Evolutionary conservation across 2,888 invertebrate genomes (phyloP).

Genomic region (Parthenolecanium corni): DNA sequence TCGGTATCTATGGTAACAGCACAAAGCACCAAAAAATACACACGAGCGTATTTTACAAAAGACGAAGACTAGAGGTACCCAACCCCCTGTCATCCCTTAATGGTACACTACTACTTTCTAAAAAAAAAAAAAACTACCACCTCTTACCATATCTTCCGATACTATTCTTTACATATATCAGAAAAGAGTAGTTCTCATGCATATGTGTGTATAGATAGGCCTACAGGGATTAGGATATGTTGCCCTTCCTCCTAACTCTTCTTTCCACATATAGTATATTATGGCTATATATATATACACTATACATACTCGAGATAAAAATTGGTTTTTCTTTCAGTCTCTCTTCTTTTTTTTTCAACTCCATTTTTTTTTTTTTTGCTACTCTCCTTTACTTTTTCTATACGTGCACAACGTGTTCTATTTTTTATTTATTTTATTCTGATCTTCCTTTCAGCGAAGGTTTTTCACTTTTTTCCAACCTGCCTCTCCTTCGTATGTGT

Average conservation of each 20-base stretch:
- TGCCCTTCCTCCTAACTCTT: not conserved
- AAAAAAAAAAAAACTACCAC: not conserved
- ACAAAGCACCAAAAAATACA: slow-evolving; percentile 26
- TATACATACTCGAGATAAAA: slow-evolving; percentile 20
- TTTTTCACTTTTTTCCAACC: not conserved
- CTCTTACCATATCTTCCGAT: not conserved
- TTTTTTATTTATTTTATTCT: not conserved
- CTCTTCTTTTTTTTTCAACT: slow-evolving; percentile 4
- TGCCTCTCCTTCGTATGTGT: not conserved
- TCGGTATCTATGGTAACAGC: slow-evolving; percentile 26
- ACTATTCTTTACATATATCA: slow-evolving; percentile 26
- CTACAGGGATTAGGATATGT: slow-evolving; percentile 28
- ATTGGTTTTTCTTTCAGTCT: slow-evolving; percentile 26
- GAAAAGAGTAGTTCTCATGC: slow-evolving; percentile 27
- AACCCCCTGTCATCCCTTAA: slow-evolving; percentile 6
- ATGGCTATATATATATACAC: slow-evolving; percentile 14
- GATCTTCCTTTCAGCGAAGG: not conserved
- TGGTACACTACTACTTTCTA: not conserved
- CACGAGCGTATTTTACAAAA: slow-evolving; percentile 5
- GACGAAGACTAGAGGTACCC: not conserved
- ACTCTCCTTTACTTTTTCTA: slow-evolving; percentile 8
- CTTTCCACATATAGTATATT: slow-evolving; percentile 26
- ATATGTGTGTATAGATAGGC: slow-evolving; percentile 27
- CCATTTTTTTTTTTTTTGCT: slow-evolving; percentile 12
- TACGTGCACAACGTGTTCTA: not conserved